Evolutionary conservation across 2,797 vertebrate genomes (phyloP).

Genomic region (Enteromius thamalakanensis): DNA sequence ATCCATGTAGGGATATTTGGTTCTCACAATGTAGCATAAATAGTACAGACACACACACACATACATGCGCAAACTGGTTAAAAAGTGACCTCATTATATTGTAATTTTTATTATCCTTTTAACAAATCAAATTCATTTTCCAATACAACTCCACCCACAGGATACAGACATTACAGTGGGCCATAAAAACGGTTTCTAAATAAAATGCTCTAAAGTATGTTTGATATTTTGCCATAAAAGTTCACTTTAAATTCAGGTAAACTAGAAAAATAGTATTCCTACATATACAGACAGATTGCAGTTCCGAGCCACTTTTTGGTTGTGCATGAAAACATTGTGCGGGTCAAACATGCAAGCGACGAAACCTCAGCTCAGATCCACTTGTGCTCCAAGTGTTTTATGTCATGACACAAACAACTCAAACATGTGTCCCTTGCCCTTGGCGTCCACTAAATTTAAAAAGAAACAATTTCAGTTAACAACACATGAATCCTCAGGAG

Average conservation of each 20-base stretch:
- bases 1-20: no score
- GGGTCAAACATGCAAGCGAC: neutral
- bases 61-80: neutral
- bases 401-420: conserved; percentile 16
- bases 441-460: conserved; percentile 2
- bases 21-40: no score
- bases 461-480: neutral
- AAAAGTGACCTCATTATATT: conserved; percentile 4
- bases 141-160: conserved; percentile 16
- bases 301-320: neutral
- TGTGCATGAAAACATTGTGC: neutral
- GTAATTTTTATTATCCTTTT: conserved; percentile 1
- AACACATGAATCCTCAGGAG: neutral
- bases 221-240: neutral
- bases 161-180: conserved; percentile 26
- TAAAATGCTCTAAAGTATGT: conserved; percentile 24
- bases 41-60: conserved; percentile 1
- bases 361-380: conserved; percentile 12
- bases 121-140: conserved; percentile 42
- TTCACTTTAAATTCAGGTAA: neutral
- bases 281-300: neutral
- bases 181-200: conserved; percentile 37
- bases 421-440: conserved; percentile 5
- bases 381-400: neutral
- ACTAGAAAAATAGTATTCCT: neutral